Conservation (phyloP, 2,888 invertebrate species). For the Chymomyza fuscimana region DNA sequence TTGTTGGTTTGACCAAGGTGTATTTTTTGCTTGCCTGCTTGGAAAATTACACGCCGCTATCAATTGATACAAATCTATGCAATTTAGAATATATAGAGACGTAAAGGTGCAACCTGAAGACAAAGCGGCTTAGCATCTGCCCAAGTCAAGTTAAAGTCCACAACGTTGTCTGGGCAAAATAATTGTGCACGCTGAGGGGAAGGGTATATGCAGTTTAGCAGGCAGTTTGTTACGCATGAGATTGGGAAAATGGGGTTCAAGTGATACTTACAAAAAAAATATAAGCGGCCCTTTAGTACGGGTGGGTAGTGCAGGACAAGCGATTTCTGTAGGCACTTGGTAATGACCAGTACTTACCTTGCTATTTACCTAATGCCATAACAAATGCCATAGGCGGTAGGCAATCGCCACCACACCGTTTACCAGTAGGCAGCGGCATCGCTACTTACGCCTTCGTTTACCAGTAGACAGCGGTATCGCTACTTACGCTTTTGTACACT, state of each 20-base stretch:
- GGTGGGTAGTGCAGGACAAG: too few species aligned
- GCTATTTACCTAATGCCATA: too few species aligned
- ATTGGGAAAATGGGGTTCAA: background rate
- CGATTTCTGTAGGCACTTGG: too few species aligned
- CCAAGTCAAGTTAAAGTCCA: conserved; percentile 1
- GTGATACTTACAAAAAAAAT: background rate
- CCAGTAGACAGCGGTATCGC: too few species aligned
- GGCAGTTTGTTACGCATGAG: background rate
- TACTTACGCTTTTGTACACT: too few species aligned
- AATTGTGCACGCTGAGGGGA: background rate
- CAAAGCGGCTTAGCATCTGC: conserved; percentile 12
- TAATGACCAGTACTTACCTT: too few species aligned
- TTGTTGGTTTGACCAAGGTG: conserved; percentile 34
- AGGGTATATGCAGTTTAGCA: background rate
- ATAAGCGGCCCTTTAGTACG: too few species aligned
- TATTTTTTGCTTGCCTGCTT: conserved; percentile 27
- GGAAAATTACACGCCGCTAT: conserved; percentile 55
- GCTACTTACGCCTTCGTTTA: too few species aligned
- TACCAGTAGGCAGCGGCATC: too few species aligned
- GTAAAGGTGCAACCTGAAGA: conserved; percentile 49
- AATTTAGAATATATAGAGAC: conserved; percentile 61
- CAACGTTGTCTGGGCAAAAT: background rate
- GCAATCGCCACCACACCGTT: too few species aligned
- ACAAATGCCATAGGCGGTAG: too few species aligned
- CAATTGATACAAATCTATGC: conserved; percentile 68